Evolutionary conservation across 1,140 invertebrate species (phyloP).

Genomic region (Apis dorsata): DNA sequence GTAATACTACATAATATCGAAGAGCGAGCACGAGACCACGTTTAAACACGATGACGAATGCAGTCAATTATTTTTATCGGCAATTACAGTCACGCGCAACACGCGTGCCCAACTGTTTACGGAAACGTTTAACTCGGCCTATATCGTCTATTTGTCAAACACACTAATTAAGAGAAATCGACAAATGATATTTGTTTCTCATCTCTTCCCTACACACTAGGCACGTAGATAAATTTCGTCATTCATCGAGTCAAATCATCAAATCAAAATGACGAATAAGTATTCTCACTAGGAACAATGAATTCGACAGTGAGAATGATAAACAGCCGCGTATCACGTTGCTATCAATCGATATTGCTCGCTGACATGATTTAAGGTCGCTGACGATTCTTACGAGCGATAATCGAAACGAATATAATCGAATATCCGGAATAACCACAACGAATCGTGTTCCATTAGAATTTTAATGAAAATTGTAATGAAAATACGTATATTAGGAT

Average conservation of each 20-base stretch:
- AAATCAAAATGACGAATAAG: slow-evolving; percentile 55
- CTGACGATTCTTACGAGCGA: background rate
- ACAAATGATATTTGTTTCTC: slow-evolving; percentile 7
- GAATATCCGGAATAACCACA: background rate
- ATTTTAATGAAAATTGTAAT: background rate
- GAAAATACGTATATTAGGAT: too few relatives aligned
- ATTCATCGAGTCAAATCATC: slow-evolving; percentile 54
- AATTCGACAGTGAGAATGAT: slow-evolving; percentile 49
- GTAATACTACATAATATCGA: too few relatives aligned
- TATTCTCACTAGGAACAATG: slow-evolving; percentile 53
- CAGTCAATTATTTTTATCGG: slow-evolving; percentile 29
- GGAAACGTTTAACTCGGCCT: background rate
- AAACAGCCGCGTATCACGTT: slow-evolving; percentile 7
- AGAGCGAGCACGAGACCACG: background rate
- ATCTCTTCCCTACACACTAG: too few relatives aligned
- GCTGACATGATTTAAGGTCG: slow-evolving; percentile 16
- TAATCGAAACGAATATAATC: background rate
- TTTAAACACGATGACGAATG: background rate
- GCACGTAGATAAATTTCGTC: slow-evolving; percentile 9
- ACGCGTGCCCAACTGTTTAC: background rate
- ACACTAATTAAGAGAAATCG: background rate
- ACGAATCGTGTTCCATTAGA: too few relatives aligned
- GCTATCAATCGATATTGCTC: slow-evolving; percentile 13
- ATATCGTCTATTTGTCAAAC: background rate
- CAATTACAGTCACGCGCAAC: background rate